Evolutionary conservation across 1,140 invertebrate species (phyloP).

Genomic region (Dendrolimus punctatus): DNA sequence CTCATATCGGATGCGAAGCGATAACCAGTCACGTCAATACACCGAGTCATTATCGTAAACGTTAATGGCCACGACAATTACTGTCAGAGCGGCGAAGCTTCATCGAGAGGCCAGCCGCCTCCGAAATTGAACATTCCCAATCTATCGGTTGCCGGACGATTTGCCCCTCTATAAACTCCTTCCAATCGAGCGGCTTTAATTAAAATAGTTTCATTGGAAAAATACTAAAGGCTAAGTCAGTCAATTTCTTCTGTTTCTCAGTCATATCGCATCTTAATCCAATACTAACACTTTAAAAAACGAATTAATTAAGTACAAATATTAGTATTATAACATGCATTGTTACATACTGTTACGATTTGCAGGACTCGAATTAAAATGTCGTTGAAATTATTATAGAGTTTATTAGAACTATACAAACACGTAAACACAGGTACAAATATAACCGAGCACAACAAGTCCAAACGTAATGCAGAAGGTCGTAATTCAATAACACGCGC

Average conservation of each 20-base stretch:
- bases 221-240: constrained; percentile 29
- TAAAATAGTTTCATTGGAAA: constrained; percentile 65
- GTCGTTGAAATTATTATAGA: no score
- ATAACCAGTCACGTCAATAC: constrained; percentile 50
- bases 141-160: constrained; percentile 47
- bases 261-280: constrained; percentile 8
- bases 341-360: no score
- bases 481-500: no score
- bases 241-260: no score
- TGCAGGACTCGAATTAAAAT: no score
- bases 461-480: no score
- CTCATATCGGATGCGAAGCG: constrained; percentile 35
- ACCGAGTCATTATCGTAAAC: constrained; percentile 62
- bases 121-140: constrained; percentile 57
- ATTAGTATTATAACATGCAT: no score
- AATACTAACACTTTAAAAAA: no score
- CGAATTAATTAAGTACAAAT: no score
- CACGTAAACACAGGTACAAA: no score
- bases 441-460: no score
- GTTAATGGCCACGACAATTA: constrained; percentile 66
- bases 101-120: constrained; percentile 32
- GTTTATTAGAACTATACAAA: no score
- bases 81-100: constrained; percentile 37
- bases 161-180: constrained; percentile 57
- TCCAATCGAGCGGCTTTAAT: constrained; percentile 52